phyloP scores from a whole-genome alignment of 2,888 invertebrate genomes.

The Macrostomum cliftonense region DNA sequence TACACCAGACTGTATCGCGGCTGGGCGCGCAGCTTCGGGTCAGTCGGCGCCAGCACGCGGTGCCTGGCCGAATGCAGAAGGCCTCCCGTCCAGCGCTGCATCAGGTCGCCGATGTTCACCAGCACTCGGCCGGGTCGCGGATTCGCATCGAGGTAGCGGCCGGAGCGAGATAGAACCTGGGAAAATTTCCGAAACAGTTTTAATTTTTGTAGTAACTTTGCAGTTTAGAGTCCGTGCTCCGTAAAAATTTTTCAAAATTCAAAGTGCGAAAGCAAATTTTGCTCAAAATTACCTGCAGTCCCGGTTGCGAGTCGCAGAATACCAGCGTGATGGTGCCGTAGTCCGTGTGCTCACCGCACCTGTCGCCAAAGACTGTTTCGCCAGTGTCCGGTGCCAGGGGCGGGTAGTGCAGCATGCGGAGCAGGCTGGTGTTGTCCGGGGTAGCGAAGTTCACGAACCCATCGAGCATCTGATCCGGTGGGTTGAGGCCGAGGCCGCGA shows the following conservation, averaged over 20 bases:
- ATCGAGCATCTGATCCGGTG: background rate
- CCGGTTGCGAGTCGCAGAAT: background rate
- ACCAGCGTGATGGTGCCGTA: slow-evolving; percentile 4
- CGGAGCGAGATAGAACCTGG: too few species aligned
- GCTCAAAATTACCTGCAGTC: slow-evolving; percentile 44
- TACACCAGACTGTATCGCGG: background rate
- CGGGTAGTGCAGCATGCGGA: slow-evolving; percentile 6
- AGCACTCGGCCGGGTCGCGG: slow-evolving; percentile 56
- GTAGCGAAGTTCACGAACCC: background rate
- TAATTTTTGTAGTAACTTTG: too few species aligned
- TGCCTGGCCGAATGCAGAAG: slow-evolving; percentile 49
- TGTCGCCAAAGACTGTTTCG: background rate
- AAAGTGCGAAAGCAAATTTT: too few species aligned
- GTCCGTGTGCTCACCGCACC: slow-evolving; percentile 9
- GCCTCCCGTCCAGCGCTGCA: slow-evolving; percentile 53
- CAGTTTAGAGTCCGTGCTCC: too few species aligned
- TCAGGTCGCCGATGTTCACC: slow-evolving; percentile 53
- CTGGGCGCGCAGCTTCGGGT: background rate
- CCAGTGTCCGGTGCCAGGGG: background rate
- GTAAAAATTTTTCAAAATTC: too few species aligned
- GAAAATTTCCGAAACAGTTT: too few species aligned
- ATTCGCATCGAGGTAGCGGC: slow-evolving; percentile 44
- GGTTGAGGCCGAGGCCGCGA: background rate
- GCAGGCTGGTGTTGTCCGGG: background rate
- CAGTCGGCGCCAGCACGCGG: background rate